Base-by-base conservation (phyloP, 2,113 vertebrate species). In the Trochalopteron elliotii region DNA sequence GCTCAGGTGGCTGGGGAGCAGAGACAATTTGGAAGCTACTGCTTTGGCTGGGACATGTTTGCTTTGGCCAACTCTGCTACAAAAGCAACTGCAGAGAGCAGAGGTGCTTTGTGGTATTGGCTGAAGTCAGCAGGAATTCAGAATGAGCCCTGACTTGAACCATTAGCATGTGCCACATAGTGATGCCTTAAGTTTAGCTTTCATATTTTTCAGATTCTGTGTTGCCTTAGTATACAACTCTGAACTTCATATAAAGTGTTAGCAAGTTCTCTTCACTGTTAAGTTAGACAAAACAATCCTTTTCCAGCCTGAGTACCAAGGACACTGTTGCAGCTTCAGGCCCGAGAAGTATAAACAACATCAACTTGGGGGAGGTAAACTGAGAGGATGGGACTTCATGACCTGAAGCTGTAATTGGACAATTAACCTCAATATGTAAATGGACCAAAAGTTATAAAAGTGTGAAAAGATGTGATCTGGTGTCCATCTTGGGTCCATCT, bases 141-240 rank as follows among this genome's bases (percentile, higher is more conserved):
- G 79, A 90, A 93, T 86, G 35, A 93, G 85, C 88, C 79, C 75
- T 61, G 72, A 83, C 88, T 81, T 77, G 88, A 96, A 59, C 59
- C 65, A 44, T 72, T 68, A 76, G n/a, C 10, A 2, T 31, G 50
- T 88, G 59, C 85, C 88, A 92, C 71, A 69, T 40, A 63, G 13
- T 42, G 28, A 63, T 42, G 39, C 19, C 61, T 63, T 63, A 42
- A 63, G 39, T 63, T 63, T 63, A 63, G 28, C 12, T 42, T 63
- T 63, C 19, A 22, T 63, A 42, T 31, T 42, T 63, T 63, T 40
- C 19, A 22, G 28, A 63, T 63, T 22, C 39, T 63, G 9, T 40
- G 14, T 9, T 63, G 61, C 61, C 19, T 63, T 31, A 30, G 12
- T 21, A 14, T 14, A 31, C 13, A 31, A 30, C 19, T 63, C 61